Base-by-base conservation (phyloP, 2,113 vertebrate genomes). In the Caranx melampygus region DNA sequence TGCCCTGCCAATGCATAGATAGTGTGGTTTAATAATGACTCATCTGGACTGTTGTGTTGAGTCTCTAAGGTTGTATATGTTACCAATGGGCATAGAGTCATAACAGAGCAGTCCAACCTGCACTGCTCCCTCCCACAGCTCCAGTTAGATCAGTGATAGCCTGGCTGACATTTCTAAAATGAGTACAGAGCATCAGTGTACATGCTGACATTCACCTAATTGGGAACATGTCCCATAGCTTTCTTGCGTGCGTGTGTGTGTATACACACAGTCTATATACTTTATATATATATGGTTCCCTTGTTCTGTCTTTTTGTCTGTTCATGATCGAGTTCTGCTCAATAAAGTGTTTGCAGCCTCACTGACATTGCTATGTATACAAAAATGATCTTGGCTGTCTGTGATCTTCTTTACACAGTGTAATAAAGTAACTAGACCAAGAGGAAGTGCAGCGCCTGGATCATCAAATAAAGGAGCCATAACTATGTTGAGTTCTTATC, bases 111-210 rank as follows among this genome's bases (percentile, higher is more conserved):
- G 61, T 83, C 87, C 78, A 79, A 77, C 59, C 77, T 76, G 74
- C 67, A 65, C 64, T 51, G 33, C 40, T 77, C 51, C 57, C 70
- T 57, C 68, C 85, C 75, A 66, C 81, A 82, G 69, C 34, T 59
- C 65, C 63, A 47, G 75, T 73, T 77, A 86, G 77, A 87, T 84
- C 87, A 35, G 79, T 20, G 79, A 87, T 81, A 71, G 84, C 33
- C 71, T 51, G 64, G 34, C 75, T 88, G 88, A 90, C 85, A 88
- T 91, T 86, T 89, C 54, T 59, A 75, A 87, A 83, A 84, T 70
- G 82, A 86, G 60, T 52, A 42, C 77, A 70, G 73, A 83, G 77
- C 66, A 73, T 74, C 60, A 45, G 62, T 35, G 67, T 72, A 40
- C 74, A 76, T 40, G 63, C 73, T 74, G 84, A 78, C 85, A 84